Percentiles rank a stretch among this genome's conserved stretches.
Conservation (phyloP, 2,113 vertebrate genomes). For the Dromiciops gliroides region DNA sequence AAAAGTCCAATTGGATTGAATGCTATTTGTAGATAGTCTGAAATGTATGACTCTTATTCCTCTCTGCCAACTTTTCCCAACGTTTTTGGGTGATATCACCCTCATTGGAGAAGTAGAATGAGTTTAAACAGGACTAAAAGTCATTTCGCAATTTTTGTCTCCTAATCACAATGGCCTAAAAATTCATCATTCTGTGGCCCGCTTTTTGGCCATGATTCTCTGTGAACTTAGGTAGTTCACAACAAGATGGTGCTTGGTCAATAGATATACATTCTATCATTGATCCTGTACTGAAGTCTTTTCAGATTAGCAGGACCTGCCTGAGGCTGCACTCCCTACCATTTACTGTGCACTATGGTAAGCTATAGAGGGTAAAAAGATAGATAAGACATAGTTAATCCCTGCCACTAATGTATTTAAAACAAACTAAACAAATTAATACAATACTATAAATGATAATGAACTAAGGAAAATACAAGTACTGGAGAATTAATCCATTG, state of each 20-base stretch:
- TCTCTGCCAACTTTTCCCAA: neutral
- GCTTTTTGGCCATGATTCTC: neutral
- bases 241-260: neutral
- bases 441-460: neutral
- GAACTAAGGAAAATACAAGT: neutral
- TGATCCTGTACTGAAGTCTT: neutral
- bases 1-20: too few species aligned
- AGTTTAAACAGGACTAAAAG: neutral
- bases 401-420: neutral
- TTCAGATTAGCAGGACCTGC: neutral
- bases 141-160: neutral
- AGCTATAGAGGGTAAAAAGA: neutral
- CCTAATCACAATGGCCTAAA: neutral
- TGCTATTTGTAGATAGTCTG: too few species aligned
- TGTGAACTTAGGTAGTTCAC: neutral
- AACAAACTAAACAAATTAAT: neutral
- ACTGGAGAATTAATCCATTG: neutral
- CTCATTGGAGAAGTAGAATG: neutral
- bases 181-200: neutral
- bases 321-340: neutral
- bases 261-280: neutral
- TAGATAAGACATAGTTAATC: too few species aligned
- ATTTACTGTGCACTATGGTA: neutral
- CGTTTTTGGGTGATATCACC: neutral
- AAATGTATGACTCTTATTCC: neutral